Evolutionary conservation across 2,888 invertebrate genomes (phyloP), one percentile per base, ranked within the genome.

Genomic region (Iselma pallidipennis): DNA sequence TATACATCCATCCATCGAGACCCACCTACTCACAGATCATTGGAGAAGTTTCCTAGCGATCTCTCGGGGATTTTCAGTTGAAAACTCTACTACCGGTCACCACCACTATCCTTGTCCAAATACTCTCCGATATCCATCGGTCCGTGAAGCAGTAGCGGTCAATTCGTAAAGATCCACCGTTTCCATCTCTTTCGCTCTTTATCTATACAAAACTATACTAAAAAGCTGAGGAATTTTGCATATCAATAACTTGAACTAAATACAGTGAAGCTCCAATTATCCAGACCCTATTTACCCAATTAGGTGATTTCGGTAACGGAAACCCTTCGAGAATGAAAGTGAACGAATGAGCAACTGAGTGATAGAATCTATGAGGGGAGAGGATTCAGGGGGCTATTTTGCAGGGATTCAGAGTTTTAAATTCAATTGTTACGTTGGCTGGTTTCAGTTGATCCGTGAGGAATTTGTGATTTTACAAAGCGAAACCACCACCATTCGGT

Each of bases 21-120:
- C 65, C 65, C 66, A 65, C 61, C 66, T 65, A 69, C 68, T 68
- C 68, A 71, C 71, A 70, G 68, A 65, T 66, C 61, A 42, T 42
- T 42, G 42, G 42, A 42, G 21, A 42, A 42, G 67, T 61, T 49
- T 64, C 63, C 29, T 65, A 61, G 62, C 61, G 66, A 61, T 60
- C 66, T 65, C 64, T 67, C 61, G 57, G 63, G 64, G 64, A 64
- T 58, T 60, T 69, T 64, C 58, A 58, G 42, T 58, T 57, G 59
- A 57, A 66, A 63, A 64, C 63, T 63, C 61, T 45, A 53, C 56
- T 54, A 48, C 45, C 19, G 29, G 12, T 31, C 28, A 45, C 33
- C 50, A 51, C 14, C 6, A 42, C 49, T 25, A 57, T 52, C 51
- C 26, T 45, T 49, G 14, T 31, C n/a, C 28, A 42, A 42, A 42